These are phyloP conservation scores for Lepidocolaptes lacrymiger DNA, from an alignment of 2,797 vertebrate genomes.

Conservation along the genomic window DNA sequence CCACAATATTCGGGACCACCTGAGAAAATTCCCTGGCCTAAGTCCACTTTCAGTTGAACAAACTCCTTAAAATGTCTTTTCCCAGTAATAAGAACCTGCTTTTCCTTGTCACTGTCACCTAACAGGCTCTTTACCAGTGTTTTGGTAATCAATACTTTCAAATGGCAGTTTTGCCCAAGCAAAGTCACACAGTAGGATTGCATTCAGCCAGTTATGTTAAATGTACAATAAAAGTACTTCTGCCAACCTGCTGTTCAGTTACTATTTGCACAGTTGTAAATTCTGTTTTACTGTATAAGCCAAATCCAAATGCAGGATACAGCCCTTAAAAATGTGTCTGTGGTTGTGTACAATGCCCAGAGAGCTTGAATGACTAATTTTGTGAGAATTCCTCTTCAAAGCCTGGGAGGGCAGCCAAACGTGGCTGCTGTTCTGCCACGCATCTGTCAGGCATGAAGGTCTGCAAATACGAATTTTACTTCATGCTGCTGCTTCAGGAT, in stretches of 20 bases:
- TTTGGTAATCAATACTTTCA: not conserved
- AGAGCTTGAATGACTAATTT: not conserved
- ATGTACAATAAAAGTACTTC: not conserved
- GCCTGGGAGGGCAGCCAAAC: not conserved
- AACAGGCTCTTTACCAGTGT: not conserved
- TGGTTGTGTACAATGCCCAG: not conserved
- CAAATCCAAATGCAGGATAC: not conserved
- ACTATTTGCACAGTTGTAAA: not conserved
- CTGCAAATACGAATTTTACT: not conserved
- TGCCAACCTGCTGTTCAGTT: not conserved
- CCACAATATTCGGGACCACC: accelerated
- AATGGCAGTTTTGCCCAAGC: not conserved
- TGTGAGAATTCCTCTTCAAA: not conserved
- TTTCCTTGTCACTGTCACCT: not conserved
- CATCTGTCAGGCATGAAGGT: not conserved
- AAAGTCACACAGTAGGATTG: not conserved
- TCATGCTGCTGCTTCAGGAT: not conserved
- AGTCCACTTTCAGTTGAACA: not conserved
- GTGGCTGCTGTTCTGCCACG: not conserved
- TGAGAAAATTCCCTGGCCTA: not conserved
- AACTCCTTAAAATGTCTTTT: not conserved
- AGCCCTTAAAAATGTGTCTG: not conserved
- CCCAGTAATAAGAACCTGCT: not conserved
- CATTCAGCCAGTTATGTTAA: not conserved
- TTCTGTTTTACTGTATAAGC: not conserved